A percentile compares a stretch with the other conserved stretches of the same genome.
Conservation (phyloP, 2,888 invertebrate genomes). For the Drosophila mulleri region DNA sequence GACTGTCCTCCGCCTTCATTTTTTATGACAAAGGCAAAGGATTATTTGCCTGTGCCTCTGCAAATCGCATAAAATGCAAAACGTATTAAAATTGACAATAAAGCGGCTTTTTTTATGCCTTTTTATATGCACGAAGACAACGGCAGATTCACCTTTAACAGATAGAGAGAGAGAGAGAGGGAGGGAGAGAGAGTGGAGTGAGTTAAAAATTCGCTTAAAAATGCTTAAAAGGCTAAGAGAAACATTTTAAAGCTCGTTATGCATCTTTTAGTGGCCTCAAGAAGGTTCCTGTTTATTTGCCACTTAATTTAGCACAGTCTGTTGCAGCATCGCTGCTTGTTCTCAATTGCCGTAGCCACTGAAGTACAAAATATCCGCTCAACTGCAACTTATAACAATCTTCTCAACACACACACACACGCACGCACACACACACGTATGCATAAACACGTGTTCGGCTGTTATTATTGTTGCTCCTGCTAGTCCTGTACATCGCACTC, state of each 20-base stretch:
- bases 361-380: slow-evolving; percentile 75
- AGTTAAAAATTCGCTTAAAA: slow-evolving; percentile 39
- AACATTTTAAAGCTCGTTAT: slow-evolving; percentile 74
- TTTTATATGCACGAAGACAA: slow-evolving; percentile 52
- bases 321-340: slow-evolving; percentile 45
- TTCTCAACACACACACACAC: neutral
- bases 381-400: slow-evolving; percentile 69
- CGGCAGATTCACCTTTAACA: slow-evolving; percentile 4
- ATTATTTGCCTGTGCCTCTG: slow-evolving; percentile 57
- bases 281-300: slow-evolving; percentile 78
- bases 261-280: slow-evolving; percentile 67
- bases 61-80: slow-evolving; percentile 79
- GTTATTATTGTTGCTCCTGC: slow-evolving; percentile 38
- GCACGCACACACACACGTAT: slow-evolving; percentile 45
- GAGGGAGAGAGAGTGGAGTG: neutral
- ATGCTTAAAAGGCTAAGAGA: slow-evolving; percentile 52
- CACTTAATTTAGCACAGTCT: slow-evolving; percentile 78
- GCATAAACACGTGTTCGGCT: slow-evolving; percentile 70
- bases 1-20: slow-evolving; percentile 31
- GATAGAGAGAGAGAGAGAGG: slow-evolving; percentile 8
- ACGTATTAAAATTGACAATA: slow-evolving; percentile 81
- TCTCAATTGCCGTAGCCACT: slow-evolving; percentile 62
- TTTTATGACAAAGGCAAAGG: slow-evolving; percentile 77
- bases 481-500: slow-evolving; percentile 28
- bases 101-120: slow-evolving; percentile 74